These are phyloP conservation scores for Axis porcinus DNA, from an alignment of 2,113 vertebrate species.

Conservation along the genomic window DNA sequence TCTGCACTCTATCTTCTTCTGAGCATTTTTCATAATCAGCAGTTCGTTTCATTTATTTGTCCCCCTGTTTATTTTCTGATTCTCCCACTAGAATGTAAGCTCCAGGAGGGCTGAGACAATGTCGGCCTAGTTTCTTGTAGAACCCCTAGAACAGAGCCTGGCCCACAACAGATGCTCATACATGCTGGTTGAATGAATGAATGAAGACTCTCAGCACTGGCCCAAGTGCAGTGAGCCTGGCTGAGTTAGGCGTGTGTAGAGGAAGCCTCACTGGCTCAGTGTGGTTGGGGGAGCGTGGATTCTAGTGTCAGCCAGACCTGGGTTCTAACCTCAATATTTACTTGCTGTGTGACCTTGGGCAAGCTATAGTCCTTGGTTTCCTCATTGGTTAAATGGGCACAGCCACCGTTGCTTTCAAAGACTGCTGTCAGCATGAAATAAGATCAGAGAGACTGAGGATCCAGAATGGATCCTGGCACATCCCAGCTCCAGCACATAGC, in stretches of 20 bases:
- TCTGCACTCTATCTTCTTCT: background rate
- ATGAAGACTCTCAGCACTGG: background rate
- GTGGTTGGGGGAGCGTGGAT: background rate
- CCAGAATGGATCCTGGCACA: background rate
- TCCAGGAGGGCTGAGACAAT: background rate
- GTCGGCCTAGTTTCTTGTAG: background rate
- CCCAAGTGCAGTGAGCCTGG: background rate
- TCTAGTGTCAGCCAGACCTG: background rate
- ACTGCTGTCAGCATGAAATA: background rate
- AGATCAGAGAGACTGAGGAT: background rate
- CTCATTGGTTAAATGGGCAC: background rate
- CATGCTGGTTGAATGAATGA: background rate
- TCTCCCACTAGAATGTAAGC: background rate
- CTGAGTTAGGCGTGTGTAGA: background rate
- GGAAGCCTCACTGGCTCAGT: background rate
- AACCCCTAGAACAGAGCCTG: background rate
- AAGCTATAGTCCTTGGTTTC: background rate
- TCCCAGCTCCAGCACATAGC: background rate
- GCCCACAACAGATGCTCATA: background rate
- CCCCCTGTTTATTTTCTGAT: constrained; percentile 1
- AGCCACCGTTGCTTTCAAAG: background rate
- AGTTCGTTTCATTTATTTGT: background rate
- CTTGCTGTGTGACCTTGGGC: background rate
- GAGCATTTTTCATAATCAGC: background rate
- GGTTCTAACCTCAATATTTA: background rate